Conservation (phyloP, 2,113 vertebrate genomes). For the Podarcis muralis region DNA sequence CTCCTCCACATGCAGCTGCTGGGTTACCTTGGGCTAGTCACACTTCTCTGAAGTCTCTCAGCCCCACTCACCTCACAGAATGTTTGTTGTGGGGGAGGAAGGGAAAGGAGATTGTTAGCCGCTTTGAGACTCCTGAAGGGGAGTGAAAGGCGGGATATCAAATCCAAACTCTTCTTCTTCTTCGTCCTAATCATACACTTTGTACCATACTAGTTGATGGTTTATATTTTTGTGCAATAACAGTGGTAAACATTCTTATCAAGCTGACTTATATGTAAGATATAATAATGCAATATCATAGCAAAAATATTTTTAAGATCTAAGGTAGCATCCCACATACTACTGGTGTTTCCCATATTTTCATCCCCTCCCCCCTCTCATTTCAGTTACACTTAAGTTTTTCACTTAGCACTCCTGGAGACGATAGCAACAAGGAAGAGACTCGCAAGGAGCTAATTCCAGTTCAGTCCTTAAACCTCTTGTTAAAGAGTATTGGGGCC, state of each 20-base stretch:
- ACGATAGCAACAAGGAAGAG: conserved; percentile 80
- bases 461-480: conserved; percentile 83
- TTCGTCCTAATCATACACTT: no score
- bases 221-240: neutral
- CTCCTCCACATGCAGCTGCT: no score
- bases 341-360: neutral
- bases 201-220: neutral
- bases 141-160: no score
- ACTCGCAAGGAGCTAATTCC: conserved; percentile 80
- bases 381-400: conserved; percentile 89
- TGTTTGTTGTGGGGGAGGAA: no score
- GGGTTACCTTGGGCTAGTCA: no score
- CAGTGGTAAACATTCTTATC: neutral
- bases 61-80: no score
- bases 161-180: no score
- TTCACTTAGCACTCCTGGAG: conserved; percentile 85
- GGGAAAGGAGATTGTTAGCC: no score
- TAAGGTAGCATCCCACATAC: neutral
- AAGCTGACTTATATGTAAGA: neutral
- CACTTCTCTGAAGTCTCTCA: no score
- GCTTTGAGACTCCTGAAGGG: no score
- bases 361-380: conserved; percentile 40
- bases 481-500: conserved; percentile 91
- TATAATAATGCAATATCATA: neutral
- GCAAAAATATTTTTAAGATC: neutral